A percentile compares a stretch with the other conserved stretches of the same genome.
Conservation (phyloP, 2,113 vertebrate genomes). For the Semicossyphus pulcher region DNA sequence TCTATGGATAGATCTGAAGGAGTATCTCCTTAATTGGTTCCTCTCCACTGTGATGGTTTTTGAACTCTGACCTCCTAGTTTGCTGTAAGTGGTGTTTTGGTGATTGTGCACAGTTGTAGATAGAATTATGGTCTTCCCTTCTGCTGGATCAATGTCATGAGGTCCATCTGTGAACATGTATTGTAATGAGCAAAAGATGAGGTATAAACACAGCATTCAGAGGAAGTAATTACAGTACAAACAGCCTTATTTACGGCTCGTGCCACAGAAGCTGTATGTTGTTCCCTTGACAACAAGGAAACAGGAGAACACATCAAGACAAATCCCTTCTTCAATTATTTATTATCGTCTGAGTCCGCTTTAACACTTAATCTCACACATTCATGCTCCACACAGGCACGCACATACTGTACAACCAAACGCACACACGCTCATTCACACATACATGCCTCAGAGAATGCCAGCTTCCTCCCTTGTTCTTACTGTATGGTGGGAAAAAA, state of each 20-base stretch:
- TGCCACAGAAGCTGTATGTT: constrained; percentile 40
- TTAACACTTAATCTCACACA: constrained; percentile 16
- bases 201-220: neutral
- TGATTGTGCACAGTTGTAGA: neutral
- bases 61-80: too few species aligned
- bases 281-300: constrained; percentile 68
- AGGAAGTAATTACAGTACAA: constrained; percentile 13
- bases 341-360: constrained; percentile 18
- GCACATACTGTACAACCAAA: neutral
- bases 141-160: neutral
- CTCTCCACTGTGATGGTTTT: too few species aligned
- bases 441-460: constrained; percentile 1
- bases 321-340: constrained; percentile 49
- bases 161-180: neutral
- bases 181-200: constrained; percentile 11
- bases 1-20: neutral
- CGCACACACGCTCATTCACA: neutral
- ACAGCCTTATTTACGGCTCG: constrained; percentile 17
- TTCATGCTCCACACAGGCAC: neutral
- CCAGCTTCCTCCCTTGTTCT: constrained; percentile 9
- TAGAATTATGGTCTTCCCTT: neutral
- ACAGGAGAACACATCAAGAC: constrained; percentile 30
- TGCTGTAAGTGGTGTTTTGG: neutral
- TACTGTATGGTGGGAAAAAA: constrained; percentile 5
- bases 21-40: neutral